Base-by-base conservation (phyloP, 2,113 vertebrate genomes). In the Paradisaea rubra region DNA sequence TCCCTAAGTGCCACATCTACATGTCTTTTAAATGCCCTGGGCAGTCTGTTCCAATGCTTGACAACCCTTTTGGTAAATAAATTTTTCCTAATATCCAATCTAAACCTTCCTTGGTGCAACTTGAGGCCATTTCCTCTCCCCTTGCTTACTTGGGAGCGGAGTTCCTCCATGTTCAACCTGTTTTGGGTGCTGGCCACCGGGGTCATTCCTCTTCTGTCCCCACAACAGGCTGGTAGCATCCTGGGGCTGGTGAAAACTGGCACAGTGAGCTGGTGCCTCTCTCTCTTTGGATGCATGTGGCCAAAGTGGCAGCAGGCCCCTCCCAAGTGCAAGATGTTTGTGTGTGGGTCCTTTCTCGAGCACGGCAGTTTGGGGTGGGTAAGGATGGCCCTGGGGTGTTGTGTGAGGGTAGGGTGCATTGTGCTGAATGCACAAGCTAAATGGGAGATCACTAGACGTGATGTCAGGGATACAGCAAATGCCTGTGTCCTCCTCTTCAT, bases 361-460 rank as follows among this genome's bases (percentile, higher is more conserved):
- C 1, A 1, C 5, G 35, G 71, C 35, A 49, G 23, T 50, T 70
- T 25, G 31, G 49, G 44, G 42, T 79, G 61, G 37, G 31, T 65
- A 47, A 59, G 42, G 39, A 25, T 56, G 33, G 37, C 37, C 25
- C n/a, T 72, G 37, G 6, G 6, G 14, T 82, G 33, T 56, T 59
- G 52, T 11, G 39, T 27, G 49, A 47, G n/a, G 21, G 24, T 31
- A 28, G 53, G 17, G 39, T 22, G 24, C 28, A 22, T 45, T 6
- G 2, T 77, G 42, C 72, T 90, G 27, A 47, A n/a, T 71, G 31
- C 39, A 31, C 0, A 1, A 37, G 52, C 13, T 27, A 16, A 31
- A 22, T 9, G 15, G 35, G 50, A 73, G 15, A 28, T 78, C 49
- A 9, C 7, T 2, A 3, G 21, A 28, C 15, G 15, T 0, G 0